Base-by-base conservation (phyloP, 2,797 vertebrate genomes). In the Betta splendens region DNA sequence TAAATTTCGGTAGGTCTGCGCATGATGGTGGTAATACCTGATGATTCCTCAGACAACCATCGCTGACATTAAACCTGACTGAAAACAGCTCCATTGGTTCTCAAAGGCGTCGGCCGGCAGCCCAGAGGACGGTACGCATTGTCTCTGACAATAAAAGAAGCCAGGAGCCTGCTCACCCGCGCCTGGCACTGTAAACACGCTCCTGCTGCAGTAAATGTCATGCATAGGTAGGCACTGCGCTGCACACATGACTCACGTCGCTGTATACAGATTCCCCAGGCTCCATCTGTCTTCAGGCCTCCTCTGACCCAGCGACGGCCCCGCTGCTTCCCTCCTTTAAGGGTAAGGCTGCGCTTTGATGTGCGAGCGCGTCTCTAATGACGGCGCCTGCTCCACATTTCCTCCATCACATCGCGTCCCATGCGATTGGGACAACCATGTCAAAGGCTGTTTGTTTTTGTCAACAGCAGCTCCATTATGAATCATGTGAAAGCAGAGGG, bases 161-260 rank as follows among this genome's bases (percentile, higher is more conserved):
- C 90, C 92, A 95, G 92, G 93, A 89, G 79, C 77, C 82, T 80
- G 76, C 78, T 79, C 72, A 62, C 67, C 72, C 57, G 16, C 38
- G 42, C 71, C 70, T 73, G 68, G 77, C 87, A 90, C 81, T 92
- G 77, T 92, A 91, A 92, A 92, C 87, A 91, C 64, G 49, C 87
- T 83, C 83, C 86, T 64, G 69, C 85, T 84, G 80, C 91, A 89
- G 89, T 90, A 92, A 93, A 94, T 93, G 93, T 93, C 89, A 94
- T 91, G 85, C 85, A 89, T 89, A 89, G 84, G 86, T 90, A 91
- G 91, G 89, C 85, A 89, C 88, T 67, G 9, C 13, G 66, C 54
- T 69, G 39, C 79, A 77, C 75, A 70, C 74, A 89, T 86, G 92
- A 91, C 87, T 93, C 90, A 85, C 64, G 39, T 79, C 84, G 87